Evolutionary conservation across 92 coral and sea anemone genomes (phyloP).

Genomic region (Umimayanthus kanabou): DNA sequence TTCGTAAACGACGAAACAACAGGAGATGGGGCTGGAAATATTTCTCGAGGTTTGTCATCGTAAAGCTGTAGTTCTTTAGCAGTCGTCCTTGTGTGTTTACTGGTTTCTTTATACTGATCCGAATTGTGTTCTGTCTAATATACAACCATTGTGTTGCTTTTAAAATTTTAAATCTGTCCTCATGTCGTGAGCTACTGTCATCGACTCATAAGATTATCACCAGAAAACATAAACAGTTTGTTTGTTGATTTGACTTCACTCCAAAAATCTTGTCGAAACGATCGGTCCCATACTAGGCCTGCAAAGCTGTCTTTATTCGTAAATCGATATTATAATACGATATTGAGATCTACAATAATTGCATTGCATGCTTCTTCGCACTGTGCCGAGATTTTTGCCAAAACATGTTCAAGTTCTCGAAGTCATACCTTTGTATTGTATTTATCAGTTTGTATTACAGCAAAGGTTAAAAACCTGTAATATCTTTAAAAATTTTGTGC

Average conservation of each 20-base stretch:
- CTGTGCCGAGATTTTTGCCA: not conserved
- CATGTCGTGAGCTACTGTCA: not conserved
- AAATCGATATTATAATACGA: not conserved
- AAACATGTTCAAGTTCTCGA: not conserved
- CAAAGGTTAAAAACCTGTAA: not conserved
- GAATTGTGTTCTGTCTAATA: not conserved
- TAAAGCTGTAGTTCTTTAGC: not conserved
- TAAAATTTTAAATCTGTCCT: not conserved
- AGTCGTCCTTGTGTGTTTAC: not conserved
- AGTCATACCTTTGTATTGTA: not conserved
- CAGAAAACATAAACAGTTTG: constrained; percentile 20
- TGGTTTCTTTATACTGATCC: not conserved
- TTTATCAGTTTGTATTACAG: not conserved
- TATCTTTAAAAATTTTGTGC: not conserved
- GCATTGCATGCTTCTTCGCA: not conserved
- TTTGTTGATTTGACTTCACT: constrained; percentile 17
- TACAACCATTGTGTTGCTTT: constrained; percentile 5
- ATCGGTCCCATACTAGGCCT: not conserved
- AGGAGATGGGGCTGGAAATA: constrained; percentile 84
- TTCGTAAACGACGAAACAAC: constrained; percentile 58
- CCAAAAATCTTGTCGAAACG: not conserved
- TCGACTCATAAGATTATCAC: constrained; percentile 1
- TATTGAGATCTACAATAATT: no score
- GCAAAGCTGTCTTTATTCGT: not conserved
- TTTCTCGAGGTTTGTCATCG: constrained; percentile 73